These are phyloP conservation scores for Lagopus muta DNA, from an alignment of 2,113 vertebrate species.

Conservation along the genomic window DNA sequence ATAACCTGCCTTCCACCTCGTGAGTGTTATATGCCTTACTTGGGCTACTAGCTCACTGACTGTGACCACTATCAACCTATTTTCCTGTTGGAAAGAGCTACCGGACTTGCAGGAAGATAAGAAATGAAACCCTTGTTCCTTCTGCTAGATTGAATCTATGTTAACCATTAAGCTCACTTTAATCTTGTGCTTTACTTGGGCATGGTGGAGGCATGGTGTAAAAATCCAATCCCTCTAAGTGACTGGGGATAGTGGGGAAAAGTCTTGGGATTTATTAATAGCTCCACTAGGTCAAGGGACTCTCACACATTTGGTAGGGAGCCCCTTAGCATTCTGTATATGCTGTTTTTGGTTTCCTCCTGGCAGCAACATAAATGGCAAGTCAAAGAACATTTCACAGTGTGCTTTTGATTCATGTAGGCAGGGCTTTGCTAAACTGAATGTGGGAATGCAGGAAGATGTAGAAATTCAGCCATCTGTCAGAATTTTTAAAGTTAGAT, in stretches of 20 bases:
- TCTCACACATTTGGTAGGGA: background rate
- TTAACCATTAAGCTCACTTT: background rate
- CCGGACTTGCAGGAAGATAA: background rate
- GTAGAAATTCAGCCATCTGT: slow-evolving; percentile 8
- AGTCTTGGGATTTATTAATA: background rate
- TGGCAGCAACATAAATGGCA: background rate
- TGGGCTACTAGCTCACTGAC: background rate
- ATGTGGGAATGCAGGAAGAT: background rate
- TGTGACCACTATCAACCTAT: background rate
- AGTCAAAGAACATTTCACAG: background rate
- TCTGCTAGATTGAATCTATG: background rate
- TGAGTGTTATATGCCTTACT: background rate
- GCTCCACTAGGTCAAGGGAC: background rate
- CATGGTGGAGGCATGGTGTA: rapidly evolving
- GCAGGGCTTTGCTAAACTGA: background rate
- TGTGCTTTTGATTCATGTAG: background rate
- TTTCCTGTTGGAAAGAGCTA: background rate
- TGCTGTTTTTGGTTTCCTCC: background rate
- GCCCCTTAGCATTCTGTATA: background rate
- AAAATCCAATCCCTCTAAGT: background rate
- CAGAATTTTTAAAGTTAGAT: background rate
- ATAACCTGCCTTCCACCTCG: background rate
- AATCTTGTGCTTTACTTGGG: background rate
- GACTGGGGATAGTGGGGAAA: background rate
- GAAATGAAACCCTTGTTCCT: background rate